Conservation (phyloP, 2,113 vertebrate genomes). For the Rhodinocichla rosea region DNA sequence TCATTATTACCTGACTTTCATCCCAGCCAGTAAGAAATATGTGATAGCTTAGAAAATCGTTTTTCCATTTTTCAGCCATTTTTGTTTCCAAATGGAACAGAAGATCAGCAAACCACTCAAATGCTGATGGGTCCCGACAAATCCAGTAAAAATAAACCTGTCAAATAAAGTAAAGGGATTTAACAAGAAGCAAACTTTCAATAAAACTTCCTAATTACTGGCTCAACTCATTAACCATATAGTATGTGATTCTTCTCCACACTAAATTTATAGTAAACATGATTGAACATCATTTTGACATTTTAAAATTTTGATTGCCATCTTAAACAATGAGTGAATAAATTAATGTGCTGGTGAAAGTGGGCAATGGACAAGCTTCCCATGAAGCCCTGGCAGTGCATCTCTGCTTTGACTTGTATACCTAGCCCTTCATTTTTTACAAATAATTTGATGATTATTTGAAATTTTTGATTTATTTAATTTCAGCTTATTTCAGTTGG, state of each 20-base stretch:
- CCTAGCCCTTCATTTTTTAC: background rate
- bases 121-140: slow-evolving; percentile 77
- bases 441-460: slow-evolving; percentile 28
- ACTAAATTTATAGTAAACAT: background rate
- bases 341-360: background rate
- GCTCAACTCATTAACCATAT: background rate
- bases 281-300: background rate
- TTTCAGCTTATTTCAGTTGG: no score
- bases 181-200: slow-evolving; percentile 4
- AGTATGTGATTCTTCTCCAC: background rate
- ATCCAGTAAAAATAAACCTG: slow-evolving; percentile 87
- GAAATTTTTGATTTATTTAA: slow-evolving; percentile 7
- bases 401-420: background rate
- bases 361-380: background rate
- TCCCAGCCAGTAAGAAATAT: slow-evolving; percentile 83
- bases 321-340: slow-evolving; percentile 30
- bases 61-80: slow-evolving; percentile 73
- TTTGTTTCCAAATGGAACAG: slow-evolving; percentile 76
- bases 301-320: slow-evolving; percentile 1
- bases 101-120: slow-evolving; percentile 84
- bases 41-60: slow-evolving; percentile 76
- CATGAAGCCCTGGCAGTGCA: background rate
- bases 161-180: slow-evolving; percentile 43
- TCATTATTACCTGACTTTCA: slow-evolving; percentile 78
- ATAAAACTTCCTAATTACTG: background rate